Percentiles rank a stretch among this genome's conserved stretches.
phyloP scores from a whole-genome alignment of 2,113 vertebrate genomes.

The Elgaria multicarinata region DNA sequence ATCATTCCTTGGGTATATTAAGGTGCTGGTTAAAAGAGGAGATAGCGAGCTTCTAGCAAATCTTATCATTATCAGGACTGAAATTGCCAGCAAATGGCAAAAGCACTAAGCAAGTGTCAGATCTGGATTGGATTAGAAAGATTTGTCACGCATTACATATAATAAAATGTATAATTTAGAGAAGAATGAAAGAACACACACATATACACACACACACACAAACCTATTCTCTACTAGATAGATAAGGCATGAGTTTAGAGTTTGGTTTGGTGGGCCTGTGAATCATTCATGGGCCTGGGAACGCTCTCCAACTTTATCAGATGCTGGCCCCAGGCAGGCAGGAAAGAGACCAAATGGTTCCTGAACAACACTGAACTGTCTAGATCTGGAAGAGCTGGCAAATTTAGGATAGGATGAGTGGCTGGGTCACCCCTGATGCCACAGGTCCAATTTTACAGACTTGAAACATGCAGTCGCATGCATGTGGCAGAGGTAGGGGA shows the following conservation, averaged over 20 bases:
- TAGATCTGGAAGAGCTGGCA: too few species aligned
- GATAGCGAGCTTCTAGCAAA: not conserved
- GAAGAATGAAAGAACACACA: not conserved
- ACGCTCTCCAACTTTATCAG: not conserved
- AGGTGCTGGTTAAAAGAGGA: not conserved
- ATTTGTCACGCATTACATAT: not conserved
- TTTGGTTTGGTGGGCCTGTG: not conserved
- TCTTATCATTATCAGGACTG: not conserved
- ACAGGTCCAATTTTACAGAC: not conserved
- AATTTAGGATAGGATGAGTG: not conserved
- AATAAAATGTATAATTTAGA: not conserved
- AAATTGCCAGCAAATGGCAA: constrained; percentile 18
- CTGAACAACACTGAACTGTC: not conserved
- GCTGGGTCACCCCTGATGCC: not conserved
- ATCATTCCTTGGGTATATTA: not conserved
- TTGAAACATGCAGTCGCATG: not conserved
- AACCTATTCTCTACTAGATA: not conserved
- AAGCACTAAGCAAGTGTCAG: not conserved
- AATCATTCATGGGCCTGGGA: not conserved
- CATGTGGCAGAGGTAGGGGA: not conserved
- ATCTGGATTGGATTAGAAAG: not conserved
- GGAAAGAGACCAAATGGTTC: not conserved
- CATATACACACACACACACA: not conserved
- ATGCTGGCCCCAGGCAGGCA: not conserved
- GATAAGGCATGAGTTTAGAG: not conserved